Conservation (phyloP, 2,888 invertebrate species). For the Scaptomyza caliginosa region DNA sequence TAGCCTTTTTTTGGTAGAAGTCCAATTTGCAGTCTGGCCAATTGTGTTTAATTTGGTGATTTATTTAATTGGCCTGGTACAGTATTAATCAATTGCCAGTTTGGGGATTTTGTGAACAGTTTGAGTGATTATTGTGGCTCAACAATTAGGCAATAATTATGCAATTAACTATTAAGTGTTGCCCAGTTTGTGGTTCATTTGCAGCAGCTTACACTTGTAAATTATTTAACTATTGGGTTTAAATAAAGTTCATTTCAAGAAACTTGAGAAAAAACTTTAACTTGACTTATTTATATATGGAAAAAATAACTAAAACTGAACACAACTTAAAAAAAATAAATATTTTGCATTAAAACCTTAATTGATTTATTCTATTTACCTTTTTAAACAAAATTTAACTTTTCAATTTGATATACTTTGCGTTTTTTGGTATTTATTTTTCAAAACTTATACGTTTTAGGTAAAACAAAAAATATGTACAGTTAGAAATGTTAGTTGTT, state of each 20-base stretch:
- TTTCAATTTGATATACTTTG: too few relatives aligned
- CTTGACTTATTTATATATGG: too few relatives aligned
- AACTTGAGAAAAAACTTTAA: too few relatives aligned
- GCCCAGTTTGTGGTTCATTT: conserved; percentile 15
- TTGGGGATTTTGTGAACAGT: conserved; percentile 24
- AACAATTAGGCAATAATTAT: conserved; percentile 44
- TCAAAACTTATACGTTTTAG: too few relatives aligned
- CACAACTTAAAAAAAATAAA: too few relatives aligned
- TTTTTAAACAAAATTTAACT: too few relatives aligned
- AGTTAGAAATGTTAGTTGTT: background rate
- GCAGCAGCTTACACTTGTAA: background rate
- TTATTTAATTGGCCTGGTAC: conserved; percentile 52
- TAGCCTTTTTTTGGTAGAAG: conserved; percentile 20
- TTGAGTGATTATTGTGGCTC: conserved; percentile 23
- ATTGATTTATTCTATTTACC: too few relatives aligned
- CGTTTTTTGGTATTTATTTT: too few relatives aligned
- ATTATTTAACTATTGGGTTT: conserved; percentile 1
- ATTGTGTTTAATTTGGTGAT: conserved; percentile 23
- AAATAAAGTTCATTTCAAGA: too few relatives aligned
- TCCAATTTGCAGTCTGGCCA: conserved; percentile 21
- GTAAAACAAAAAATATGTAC: too few relatives aligned
- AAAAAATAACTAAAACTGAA: too few relatives aligned
- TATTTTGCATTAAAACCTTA: too few relatives aligned
- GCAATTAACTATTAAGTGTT: conserved; percentile 31
- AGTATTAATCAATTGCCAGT: conserved; percentile 63